These are phyloP conservation scores for Guaruba guarouba DNA, from an alignment of 2,113 vertebrate species.

Conservation along the genomic window DNA sequence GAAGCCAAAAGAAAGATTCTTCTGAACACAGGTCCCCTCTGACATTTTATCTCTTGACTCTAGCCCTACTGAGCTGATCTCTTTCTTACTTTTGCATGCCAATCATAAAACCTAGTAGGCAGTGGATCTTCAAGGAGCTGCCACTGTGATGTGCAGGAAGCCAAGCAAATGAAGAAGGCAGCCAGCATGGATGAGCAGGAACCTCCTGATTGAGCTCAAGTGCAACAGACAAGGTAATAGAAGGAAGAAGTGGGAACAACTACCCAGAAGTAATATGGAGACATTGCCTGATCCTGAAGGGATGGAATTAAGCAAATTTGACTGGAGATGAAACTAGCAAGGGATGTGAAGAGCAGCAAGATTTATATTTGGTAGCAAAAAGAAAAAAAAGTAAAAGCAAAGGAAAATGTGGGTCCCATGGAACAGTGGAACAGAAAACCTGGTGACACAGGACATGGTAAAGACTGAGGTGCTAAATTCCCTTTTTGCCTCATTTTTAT, in stretches of 20 bases:
- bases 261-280: neutral
- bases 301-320: neutral
- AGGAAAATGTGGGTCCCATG: fast-evolving
- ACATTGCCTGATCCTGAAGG: neutral
- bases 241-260: neutral
- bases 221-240: neutral
- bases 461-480: neutral
- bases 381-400: neutral
- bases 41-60: neutral
- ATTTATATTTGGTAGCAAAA: neutral
- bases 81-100: neutral
- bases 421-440: neutral
- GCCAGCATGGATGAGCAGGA: neutral
- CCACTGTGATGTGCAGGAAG: neutral
- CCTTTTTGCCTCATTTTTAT: neutral
- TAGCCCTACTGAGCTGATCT: neutral
- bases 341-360: neutral
- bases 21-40: neutral
- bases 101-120: neutral
- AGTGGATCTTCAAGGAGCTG: neutral
- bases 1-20: neutral
- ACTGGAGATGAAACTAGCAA: neutral
- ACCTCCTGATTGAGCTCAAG: neutral
- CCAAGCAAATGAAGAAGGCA: neutral
- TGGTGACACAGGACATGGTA: neutral